Evolutionary conservation across 2,797 vertebrate species (phyloP).

Genomic region (Lagorchestes hirsutus): DNA sequence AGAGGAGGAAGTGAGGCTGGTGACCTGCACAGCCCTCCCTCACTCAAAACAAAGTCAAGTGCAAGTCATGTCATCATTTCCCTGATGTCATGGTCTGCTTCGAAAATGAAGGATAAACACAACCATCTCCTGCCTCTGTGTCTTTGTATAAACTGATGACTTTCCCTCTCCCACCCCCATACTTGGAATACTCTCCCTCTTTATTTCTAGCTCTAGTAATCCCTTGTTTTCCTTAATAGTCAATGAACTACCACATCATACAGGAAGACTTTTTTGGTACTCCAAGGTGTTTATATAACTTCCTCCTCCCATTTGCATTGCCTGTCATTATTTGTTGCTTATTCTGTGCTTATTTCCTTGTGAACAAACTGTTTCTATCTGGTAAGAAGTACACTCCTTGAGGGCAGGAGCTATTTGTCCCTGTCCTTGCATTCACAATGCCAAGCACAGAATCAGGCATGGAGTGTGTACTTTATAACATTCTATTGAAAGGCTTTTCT

Average conservation of each 20-base stretch:
- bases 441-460: not conserved
- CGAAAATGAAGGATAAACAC: too few species aligned
- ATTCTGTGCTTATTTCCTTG: not conserved
- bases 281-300: not conserved
- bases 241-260: not conserved
- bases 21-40: too few species aligned
- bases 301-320: not conserved
- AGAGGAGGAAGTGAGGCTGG: too few species aligned
- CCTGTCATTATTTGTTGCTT: not conserved
- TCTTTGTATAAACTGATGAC: not conserved
- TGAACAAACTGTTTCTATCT: not conserved
- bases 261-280: not conserved
- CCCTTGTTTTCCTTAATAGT: not conserved
- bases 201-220: not conserved
- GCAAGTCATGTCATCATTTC: too few species aligned
- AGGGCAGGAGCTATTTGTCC: not conserved
- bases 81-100: too few species aligned
- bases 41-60: too few species aligned
- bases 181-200: not conserved
- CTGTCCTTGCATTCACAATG: not conserved
- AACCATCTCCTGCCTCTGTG: not conserved
- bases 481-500: not conserved
- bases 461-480: not conserved
- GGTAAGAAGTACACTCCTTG: not conserved
- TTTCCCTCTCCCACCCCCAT: not conserved